Evolutionary conservation across 1,140 invertebrate genomes (phyloP), one percentile per base, ranked within the genome.

Genomic region (Paralvinella palmiformis): DNA sequence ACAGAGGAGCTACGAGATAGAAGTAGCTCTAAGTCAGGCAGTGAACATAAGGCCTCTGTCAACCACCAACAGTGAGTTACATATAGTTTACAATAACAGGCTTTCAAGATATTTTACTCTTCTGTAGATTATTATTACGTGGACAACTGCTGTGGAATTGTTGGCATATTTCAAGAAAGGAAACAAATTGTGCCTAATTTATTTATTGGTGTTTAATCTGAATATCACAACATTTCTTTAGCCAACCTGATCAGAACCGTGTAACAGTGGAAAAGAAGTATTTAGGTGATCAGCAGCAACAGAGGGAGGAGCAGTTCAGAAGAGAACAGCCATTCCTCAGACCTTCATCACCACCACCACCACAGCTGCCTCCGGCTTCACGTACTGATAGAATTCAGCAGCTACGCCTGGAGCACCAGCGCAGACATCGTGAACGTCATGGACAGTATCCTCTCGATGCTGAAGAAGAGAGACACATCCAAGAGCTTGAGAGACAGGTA

Each of bases 301-400:
- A 37, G 17, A 52, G 27, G 32, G n/a, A n/a, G n/a, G n/a, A n/a
- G 37, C 37, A 10, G 37, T 41, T 10, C 37, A 41, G 10, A 13
- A 10, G 10, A n/a, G n/a, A 10, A 41, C 10, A 10, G 37, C 10
- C n/a, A 13, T 41, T n/a, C 37, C 37, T n/a, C 35, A 35, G 10
- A 41, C 10, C 37, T 10, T 10, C n/a, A 13, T 41, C 37, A 10
- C 37, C n/a, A n/a, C 65, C 35, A 68, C 63, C 44, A 70, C 48
- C 70, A 29, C 10, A 52, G 24, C 24, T 52, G 48, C 50, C 29
- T 37, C 55, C 65, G 20, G 58, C 74, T 27, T 73, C 72, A 17
- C 59, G 83, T 4, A 80, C 81, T n/a, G 83, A 85, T 44, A 71
- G 83, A 29, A 84, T 85, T 63, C 83, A 84, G 62, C 80, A 84